Base-by-base conservation (phyloP, 1,140 invertebrate genomes). In the Camponotus pennsylvanicus region DNA sequence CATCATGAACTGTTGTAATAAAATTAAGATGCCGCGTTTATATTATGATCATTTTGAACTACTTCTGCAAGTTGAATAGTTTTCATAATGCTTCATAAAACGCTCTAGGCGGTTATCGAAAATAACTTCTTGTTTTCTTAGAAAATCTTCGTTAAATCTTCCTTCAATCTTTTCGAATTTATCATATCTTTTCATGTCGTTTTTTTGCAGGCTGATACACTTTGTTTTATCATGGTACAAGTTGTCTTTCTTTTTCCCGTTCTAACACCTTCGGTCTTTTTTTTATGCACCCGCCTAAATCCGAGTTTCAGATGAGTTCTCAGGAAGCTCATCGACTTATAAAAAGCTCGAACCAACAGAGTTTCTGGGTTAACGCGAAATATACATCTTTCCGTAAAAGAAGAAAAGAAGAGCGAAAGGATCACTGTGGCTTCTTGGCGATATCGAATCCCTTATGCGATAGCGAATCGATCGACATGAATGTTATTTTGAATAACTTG, bases 231-330 rank as follows among this genome's bases (percentile, higher is more conserved):
- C 40, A 55, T 37, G 11, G 18, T 61, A 34, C 27, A 52, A 86
- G 8, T 18, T 76, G 59, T 37, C 52, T 69, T 61, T 70, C 71
- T 79, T 87, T 88, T 73, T 9, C 57, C 63, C 42, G 55, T 7
- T 27, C n/a, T 66, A 11, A 18, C 32, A 27, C 18, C 13, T 8
- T 4, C 40, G 9, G 9, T 69, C 40, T 13, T 40, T 52, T 70
- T 67, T 73, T 75, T 77, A 18, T 80, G 66, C 69, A 76, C 42
- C 45, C 80, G 78, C 75, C 89, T 93, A 94, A 52, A 95, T 95
- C 93, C 92, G 90, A 95, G 93, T 94, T 95, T 92, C 84, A 92
- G 90, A 95, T 94, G 93, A 94, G 94, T 94, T 95, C 93, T 91
- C 89, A 87, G 91, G 89, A 89, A 92, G 88, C 91, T 89, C 92